phyloP scores from a whole-genome alignment of 2,888 invertebrate species.

The Schrankia costaestrigalis region DNA sequence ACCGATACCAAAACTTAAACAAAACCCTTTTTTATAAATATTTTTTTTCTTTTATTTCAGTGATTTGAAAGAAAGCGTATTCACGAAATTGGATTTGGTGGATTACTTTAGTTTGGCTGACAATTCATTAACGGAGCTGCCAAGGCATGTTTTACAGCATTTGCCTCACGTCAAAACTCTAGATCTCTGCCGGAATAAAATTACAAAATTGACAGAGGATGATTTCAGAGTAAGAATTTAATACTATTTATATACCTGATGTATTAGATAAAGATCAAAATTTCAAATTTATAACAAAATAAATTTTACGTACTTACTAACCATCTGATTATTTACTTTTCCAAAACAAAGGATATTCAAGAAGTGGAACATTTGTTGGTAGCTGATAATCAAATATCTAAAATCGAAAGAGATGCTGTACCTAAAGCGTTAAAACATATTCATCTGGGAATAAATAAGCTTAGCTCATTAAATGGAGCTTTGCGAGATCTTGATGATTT shows the following conservation, averaged over 20 bases:
- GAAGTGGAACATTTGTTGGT: slow-evolving; percentile 85
- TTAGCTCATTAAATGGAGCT: slow-evolving; percentile 87
- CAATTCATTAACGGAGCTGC: slow-evolving; percentile 88
- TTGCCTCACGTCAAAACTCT: slow-evolving; percentile 89
- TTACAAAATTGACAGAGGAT: slow-evolving; percentile 85
- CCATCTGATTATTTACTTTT: not conserved
- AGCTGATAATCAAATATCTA: slow-evolving; percentile 87
- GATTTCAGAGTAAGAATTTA: slow-evolving; percentile 84
- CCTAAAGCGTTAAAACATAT: slow-evolving; percentile 85
- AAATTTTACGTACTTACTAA: no score
- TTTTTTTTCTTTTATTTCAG: slow-evolving; percentile 69
- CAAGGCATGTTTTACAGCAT: slow-evolving; percentile 86
- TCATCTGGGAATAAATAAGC: slow-evolving; percentile 87
- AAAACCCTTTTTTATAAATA: not conserved
- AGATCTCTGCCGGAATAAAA: slow-evolving; percentile 90
- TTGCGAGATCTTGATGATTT: slow-evolving; percentile 86
- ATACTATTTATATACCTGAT: not conserved
- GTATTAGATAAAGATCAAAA: no score
- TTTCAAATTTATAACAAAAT: no score
- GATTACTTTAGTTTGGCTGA: slow-evolving; percentile 90
- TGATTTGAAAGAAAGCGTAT: slow-evolving; percentile 85
- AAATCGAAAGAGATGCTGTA: slow-evolving; percentile 86
- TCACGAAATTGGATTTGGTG: slow-evolving; percentile 86
- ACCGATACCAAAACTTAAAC: not conserved
- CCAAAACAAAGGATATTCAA: slow-evolving; percentile 59